These are phyloP conservation scores for Cirrhinus molitorella DNA, from an alignment of 2,797 vertebrate species.

Conservation along the genomic window DNA sequence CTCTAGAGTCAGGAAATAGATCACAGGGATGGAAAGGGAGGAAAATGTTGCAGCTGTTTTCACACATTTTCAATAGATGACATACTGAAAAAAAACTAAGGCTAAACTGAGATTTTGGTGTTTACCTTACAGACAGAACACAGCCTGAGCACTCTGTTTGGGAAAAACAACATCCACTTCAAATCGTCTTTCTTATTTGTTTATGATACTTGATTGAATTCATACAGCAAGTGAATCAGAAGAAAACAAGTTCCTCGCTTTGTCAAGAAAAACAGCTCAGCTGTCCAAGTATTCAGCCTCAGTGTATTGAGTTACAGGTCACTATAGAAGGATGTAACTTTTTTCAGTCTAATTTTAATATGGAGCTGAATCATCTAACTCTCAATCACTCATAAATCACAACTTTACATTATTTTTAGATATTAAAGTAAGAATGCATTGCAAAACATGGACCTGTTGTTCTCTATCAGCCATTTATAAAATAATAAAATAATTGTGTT, in stretches of 20 bases:
- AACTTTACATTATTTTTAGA: neutral
- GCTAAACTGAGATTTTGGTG: neutral
- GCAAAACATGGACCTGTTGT: neutral
- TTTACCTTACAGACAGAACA: conserved; percentile 1
- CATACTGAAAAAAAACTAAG: neutral
- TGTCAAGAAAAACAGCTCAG: conserved; percentile 26
- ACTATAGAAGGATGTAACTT: neutral
- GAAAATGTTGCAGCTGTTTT: neutral
- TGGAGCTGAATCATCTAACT: neutral
- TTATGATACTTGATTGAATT: conserved; percentile 7
- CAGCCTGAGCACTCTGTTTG: neutral
- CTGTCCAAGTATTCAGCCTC: neutral
- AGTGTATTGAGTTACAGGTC: neutral
- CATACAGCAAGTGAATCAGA: neutral
- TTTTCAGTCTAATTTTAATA: neutral
- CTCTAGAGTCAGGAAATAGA: conserved; percentile 10
- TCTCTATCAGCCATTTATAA: neutral
- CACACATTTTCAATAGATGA: neutral
- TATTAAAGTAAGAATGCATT: neutral
- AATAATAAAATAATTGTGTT: neutral
- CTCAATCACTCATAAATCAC: neutral
- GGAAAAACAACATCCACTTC: neutral
- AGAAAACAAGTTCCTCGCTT: neutral
- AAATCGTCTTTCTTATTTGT: neutral
- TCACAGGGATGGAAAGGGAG: neutral